Conservation (phyloP, 2,888 invertebrate genomes). For the Acrocyrtus sp. region DNA sequence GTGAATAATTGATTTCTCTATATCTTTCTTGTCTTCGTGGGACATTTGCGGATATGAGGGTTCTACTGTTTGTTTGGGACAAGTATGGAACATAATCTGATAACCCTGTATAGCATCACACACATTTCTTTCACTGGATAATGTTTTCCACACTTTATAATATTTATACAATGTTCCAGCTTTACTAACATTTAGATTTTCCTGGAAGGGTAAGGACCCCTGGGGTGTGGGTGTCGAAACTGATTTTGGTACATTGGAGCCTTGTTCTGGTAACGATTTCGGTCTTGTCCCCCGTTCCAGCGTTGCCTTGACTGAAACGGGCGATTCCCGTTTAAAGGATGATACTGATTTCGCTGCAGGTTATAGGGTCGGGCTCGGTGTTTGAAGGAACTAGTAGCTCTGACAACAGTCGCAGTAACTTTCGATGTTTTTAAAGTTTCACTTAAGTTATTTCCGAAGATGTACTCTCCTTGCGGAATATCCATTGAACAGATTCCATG, state of each 20-base stretch:
- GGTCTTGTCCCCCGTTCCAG: too few relatives aligned
- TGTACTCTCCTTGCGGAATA: background rate
- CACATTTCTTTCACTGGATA: background rate
- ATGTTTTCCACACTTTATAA: background rate
- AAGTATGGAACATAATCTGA: background rate
- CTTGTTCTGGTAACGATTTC: too few relatives aligned
- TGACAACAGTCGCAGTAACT: background rate
- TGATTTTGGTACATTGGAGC: too few relatives aligned
- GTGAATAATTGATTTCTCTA: background rate
- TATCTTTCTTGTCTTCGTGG: background rate
- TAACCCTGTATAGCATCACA: conserved; percentile 1
- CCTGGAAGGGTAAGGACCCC: too few relatives aligned
- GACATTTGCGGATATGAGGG: background rate
- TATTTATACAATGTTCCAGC: background rate
- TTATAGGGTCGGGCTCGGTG: background rate
- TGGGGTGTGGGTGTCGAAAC: too few relatives aligned
- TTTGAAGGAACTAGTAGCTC: background rate
- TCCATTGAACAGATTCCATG: conserved; percentile 6
- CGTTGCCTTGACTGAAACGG: conserved; percentile 18
- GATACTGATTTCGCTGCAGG: too few relatives aligned
- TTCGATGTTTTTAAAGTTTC: conserved; percentile 14
- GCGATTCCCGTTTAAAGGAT: conserved; percentile 36
- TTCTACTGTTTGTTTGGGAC: background rate
- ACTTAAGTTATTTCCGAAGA: conserved; percentile 26
- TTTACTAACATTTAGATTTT: too few relatives aligned